Conservation (phyloP, 2,113 vertebrate genomes). For the Acrocephalus kingi region DNA sequence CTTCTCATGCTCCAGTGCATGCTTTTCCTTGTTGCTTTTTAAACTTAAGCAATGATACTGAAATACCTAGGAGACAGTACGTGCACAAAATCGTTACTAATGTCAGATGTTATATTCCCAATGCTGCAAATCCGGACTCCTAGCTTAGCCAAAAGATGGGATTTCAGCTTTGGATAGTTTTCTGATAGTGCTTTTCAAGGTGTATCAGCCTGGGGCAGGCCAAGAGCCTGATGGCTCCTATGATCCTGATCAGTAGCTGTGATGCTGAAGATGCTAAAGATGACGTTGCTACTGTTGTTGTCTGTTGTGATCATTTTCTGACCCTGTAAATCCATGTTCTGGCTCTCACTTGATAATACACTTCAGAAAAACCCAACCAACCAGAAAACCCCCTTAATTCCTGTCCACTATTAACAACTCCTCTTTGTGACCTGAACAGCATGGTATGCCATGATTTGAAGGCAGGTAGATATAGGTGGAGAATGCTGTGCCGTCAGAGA, state of each 20-base stretch:
- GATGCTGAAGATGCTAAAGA: background rate
- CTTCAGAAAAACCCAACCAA: background rate
- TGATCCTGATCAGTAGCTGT: background rate
- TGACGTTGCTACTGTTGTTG: background rate
- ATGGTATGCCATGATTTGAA: rapidly evolving
- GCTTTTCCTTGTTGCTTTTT: background rate
- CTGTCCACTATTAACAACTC: background rate
- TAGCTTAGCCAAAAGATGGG: background rate
- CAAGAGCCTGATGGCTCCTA: background rate
- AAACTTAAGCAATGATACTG: background rate
- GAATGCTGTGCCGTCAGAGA: background rate
- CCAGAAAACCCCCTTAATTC: background rate
- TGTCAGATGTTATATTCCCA: background rate
- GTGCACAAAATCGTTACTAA: background rate
- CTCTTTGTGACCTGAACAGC: background rate
- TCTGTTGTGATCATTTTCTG: background rate
- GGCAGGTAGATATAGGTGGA: background rate
- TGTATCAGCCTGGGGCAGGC: background rate
- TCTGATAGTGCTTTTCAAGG: background rate
- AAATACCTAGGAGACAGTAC: background rate
- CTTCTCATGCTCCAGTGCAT: background rate
- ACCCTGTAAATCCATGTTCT: background rate
- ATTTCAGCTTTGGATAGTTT: background rate
- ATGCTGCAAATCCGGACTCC: rapidly evolving
- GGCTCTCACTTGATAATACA: background rate